Conservation (phyloP, 2,113 vertebrate genomes). For the Amphiprion percula region DNA sequence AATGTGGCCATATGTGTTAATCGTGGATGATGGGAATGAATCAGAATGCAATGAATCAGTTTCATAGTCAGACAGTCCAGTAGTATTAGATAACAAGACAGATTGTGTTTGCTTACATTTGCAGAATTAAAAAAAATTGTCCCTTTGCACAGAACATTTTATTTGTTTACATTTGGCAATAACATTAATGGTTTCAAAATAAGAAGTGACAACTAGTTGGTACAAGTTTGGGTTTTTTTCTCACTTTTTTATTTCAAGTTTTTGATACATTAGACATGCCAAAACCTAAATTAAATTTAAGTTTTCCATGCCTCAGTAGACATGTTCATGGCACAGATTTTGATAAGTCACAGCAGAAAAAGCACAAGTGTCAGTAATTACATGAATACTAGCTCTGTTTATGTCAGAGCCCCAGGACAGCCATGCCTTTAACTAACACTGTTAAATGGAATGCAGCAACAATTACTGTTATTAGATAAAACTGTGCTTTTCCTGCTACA, state of each 20-base stretch:
- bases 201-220: too few species aligned
- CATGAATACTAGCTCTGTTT: neutral
- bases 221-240: too few species aligned
- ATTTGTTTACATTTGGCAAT: neutral
- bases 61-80: conserved; percentile 21
- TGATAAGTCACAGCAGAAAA: neutral
- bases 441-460: too few species aligned
- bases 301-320: too few species aligned
- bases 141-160: neutral
- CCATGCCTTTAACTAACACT: neutral
- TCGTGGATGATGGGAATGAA: conserved; percentile 20
- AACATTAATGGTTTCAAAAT: neutral
- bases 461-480: neutral
- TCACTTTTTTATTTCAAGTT: neutral
- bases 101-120: conserved; percentile 45
- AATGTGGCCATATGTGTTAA: conserved; percentile 29
- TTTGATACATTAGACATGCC: neutral
- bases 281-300: neutral
- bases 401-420: neutral
- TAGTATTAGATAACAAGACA: conserved; percentile 43
- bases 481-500: too few species aligned
- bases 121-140: conserved; percentile 13
- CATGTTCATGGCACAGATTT: neutral
- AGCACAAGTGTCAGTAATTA: neutral
- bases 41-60: conserved; percentile 42